These are phyloP conservation scores for Pemphigus obesinymphae DNA, from an alignment of 1,140 invertebrate genomes.

Conservation along the genomic window DNA sequence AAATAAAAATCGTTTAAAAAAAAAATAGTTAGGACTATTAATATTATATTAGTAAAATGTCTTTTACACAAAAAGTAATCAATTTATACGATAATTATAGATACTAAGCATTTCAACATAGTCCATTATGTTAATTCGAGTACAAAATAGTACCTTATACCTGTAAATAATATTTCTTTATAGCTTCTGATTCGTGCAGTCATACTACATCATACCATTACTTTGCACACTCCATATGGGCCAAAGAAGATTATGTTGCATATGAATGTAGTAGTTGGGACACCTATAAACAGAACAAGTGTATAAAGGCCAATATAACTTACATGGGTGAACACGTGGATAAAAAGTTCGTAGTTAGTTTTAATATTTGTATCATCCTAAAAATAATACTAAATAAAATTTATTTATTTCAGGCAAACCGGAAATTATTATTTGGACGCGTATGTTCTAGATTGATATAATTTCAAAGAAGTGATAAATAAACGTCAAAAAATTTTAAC, in stretches of 20 bases:
- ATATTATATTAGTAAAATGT: neutral
- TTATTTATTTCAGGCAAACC: no score
- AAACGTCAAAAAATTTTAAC: no score
- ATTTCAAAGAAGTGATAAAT: no score
- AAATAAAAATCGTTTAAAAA: no score
- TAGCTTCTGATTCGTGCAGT: neutral
- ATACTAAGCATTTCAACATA: no score
- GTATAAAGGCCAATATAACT: neutral
- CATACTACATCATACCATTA: neutral
- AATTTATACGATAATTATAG: no score
- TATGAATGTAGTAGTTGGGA: neutral
- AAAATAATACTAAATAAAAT: no score
- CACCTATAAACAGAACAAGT: neutral
- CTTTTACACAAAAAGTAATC: neutral
- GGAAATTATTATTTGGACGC: no score
- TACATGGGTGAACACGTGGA: conserved; percentile 1
- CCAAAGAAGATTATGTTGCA: neutral
- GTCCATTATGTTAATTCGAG: neutral
- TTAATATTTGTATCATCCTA: no score
- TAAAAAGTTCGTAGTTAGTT: neutral
- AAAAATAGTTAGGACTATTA: neutral
- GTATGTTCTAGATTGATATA: no score
- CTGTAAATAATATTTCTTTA: neutral
- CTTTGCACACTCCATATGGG: neutral
- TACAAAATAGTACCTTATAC: no score